These are phyloP conservation scores for Periphyllus acericola DNA, from an alignment of 2,888 invertebrate genomes.

Conservation along the genomic window DNA sequence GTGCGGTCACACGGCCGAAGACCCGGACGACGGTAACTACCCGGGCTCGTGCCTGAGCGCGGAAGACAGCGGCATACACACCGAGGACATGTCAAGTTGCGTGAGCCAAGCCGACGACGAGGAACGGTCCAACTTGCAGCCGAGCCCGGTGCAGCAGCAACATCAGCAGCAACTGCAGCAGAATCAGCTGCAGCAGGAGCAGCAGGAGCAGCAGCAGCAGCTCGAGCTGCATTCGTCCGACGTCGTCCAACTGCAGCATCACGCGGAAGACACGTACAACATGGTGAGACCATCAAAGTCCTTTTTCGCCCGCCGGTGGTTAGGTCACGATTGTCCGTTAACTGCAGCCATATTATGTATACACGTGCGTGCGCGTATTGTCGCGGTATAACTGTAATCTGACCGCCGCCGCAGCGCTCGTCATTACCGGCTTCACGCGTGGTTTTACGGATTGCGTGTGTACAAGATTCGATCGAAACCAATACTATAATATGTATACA, in stretches of 20 bases:
- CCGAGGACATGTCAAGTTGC: constrained; percentile 81
- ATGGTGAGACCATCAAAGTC: neutral
- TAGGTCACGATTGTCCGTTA: too few species aligned
- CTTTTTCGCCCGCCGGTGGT: too few species aligned
- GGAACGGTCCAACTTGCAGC: constrained; percentile 64
- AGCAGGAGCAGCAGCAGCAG: too few species aligned
- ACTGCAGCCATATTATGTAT: too few species aligned
- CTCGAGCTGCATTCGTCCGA: neutral
- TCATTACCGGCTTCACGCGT: neutral
- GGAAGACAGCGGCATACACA: constrained; percentile 83
- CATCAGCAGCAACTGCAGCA: neutral
- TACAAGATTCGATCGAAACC: neutral
- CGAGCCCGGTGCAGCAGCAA: constrained; percentile 26
- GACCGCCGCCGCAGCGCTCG: neutral
- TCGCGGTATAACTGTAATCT: neutral
- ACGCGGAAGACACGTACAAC: constrained; percentile 41
- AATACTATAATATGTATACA: too few species aligned
- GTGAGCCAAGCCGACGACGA: constrained; percentile 78
- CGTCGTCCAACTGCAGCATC: constrained; percentile 10
- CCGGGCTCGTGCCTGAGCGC: constrained; percentile 70
- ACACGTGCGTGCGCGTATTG: too few species aligned
- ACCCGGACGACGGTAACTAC: constrained; percentile 67
- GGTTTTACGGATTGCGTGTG: neutral
- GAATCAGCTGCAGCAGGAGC: neutral
- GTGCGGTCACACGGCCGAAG: constrained; percentile 47